These are phyloP conservation scores for Zele albiditarsus DNA, from an alignment of 2,888 invertebrate genomes.

Conservation along the genomic window DNA sequence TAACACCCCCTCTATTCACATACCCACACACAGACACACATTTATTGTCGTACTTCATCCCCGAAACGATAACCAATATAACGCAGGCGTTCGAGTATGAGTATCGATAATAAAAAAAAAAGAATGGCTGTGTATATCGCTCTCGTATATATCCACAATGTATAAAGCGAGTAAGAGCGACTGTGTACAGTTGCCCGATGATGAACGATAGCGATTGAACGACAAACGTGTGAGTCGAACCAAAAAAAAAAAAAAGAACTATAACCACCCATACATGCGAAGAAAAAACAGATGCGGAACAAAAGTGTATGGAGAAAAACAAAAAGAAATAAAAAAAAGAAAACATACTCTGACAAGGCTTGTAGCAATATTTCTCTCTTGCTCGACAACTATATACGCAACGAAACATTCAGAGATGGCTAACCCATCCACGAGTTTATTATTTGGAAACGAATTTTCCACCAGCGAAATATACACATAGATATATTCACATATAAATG, in stretches of 20 bases:
- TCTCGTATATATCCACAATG: not conserved
- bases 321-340: constrained; percentile 5
- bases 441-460: not conserved
- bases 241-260: constrained; percentile 4
- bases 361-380: constrained; percentile 20
- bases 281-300: constrained; percentile 12
- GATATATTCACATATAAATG: not conserved
- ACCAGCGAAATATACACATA: not conserved
- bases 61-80: constrained; percentile 35
- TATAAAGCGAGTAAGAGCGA: not conserved
- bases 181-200: not conserved
- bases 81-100: constrained; percentile 12
- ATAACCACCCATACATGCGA: not conserved
- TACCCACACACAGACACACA: not conserved
- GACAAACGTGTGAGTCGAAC: constrained; percentile 16
- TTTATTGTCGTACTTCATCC: constrained; percentile 27
- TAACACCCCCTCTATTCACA: not conserved
- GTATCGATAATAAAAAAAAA: constrained; percentile 14
- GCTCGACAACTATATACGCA: not conserved
- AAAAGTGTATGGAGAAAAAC: constrained; percentile 1
- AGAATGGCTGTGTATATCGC: constrained; percentile 9
- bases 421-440: not conserved
- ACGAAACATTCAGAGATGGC: too few species aligned
- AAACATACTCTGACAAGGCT: not conserved
- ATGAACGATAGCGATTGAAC: constrained; percentile 38